Percentiles rank a stretch among this genome's conserved stretches.
Conservation (phyloP, 2,888 invertebrate species). For the Drosophila tripunctata region DNA sequence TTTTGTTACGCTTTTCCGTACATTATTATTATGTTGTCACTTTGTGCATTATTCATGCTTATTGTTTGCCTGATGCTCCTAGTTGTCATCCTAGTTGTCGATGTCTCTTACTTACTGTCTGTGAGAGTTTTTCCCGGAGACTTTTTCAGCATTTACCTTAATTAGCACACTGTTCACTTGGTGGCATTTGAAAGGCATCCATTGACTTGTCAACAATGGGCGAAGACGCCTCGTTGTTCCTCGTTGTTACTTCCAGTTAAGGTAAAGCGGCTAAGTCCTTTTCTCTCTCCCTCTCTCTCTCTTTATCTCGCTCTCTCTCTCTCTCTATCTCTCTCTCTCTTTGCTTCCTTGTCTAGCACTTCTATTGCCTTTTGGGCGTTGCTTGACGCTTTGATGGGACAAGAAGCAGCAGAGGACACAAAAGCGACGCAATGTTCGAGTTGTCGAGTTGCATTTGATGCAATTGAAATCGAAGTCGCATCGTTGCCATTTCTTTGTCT, state of each 20-base stretch:
- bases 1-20: background rate
- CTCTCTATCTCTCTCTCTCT: conserved; percentile 11
- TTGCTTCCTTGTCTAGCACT: background rate
- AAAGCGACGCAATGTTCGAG: conserved; percentile 20
- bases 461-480: conserved; percentile 73
- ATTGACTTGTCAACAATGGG: conserved; percentile 28
- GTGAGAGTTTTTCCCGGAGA: background rate
- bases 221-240: conserved; percentile 14
- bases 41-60: background rate
- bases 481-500: conserved; percentile 39
- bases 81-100: background rate
- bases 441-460: conserved; percentile 62
- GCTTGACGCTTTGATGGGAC: conserved; percentile 45
- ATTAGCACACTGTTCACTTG: conserved; percentile 40
- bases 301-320: background rate
- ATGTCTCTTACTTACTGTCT: background rate
- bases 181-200: conserved; percentile 25
- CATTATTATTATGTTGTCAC: conserved; percentile 4
- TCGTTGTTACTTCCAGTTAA: conserved; percentile 44
- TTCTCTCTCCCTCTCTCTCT: conserved; percentile 1
- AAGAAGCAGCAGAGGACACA: background rate
- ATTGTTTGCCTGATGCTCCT: conserved; percentile 7
- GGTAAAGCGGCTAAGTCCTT: conserved; percentile 58
- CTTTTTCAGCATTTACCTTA: conserved; percentile 27
- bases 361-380: conserved; percentile 13